These are phyloP conservation scores for Hololepta plana DNA, from an alignment of 2,888 invertebrate species.

Conservation along the genomic window DNA sequence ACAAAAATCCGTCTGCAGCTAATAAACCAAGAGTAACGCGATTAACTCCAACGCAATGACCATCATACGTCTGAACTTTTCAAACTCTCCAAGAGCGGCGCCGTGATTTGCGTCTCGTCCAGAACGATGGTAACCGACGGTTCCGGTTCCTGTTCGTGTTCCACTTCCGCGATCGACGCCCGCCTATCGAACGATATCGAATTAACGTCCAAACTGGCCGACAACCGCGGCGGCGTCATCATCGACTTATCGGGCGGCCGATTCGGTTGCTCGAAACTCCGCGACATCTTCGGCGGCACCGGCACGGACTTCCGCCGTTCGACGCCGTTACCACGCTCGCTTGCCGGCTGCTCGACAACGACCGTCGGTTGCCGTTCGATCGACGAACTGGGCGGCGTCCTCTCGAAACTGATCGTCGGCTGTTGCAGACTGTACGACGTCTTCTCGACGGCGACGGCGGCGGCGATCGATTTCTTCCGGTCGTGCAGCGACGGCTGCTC, in stretches of 20 bases:
- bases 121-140: conserved; percentile 18
- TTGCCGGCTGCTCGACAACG: conserved; percentile 11
- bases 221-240: conserved; percentile 19
- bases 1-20: no score
- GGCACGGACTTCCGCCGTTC: no score
- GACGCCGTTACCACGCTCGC: conserved; percentile 6
- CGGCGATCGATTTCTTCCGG: conserved; percentile 6
- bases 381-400: conserved; percentile 10
- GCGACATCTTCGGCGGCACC: conserved; percentile 19
- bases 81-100: conserved; percentile 22
- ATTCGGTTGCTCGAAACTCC: conserved; percentile 23
- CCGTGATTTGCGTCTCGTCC: conserved; percentile 23
- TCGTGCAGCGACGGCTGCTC: conserved; percentile 16
- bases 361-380: conserved; percentile 9
- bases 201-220: conserved; percentile 20
- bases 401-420: conserved; percentile 19
- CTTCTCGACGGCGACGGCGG: neutral
- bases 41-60: no score
- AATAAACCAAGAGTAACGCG: no score
- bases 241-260: conserved; percentile 11
- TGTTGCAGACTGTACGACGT: conserved; percentile 19
- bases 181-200: conserved; percentile 15
- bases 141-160: conserved; percentile 10
- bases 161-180: conserved; percentile 17
- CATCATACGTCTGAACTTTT: conserved; percentile 26